Percentiles rank a stretch among this genome's conserved stretches.
These are phyloP conservation scores for Montipora sp. DNA, from an alignment of 64 coral and sea anemone species.

Conservation along the genomic window DNA sequence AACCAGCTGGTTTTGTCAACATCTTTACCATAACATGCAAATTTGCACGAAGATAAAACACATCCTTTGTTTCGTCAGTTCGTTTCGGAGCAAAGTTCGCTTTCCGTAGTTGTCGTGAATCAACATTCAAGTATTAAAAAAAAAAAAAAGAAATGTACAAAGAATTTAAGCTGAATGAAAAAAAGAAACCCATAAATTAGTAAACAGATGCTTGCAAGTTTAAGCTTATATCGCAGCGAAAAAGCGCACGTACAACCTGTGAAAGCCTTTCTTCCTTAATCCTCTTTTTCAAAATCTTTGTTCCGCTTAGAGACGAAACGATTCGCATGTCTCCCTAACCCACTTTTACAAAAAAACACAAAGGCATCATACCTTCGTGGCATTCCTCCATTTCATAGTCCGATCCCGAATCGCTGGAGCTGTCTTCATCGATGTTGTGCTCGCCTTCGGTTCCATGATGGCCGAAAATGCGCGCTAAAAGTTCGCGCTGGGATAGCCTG, in stretches of 20 bases:
- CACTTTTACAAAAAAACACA: neutral
- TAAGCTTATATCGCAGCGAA: neutral
- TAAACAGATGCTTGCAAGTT: neutral
- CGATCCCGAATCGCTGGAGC: conserved; percentile 72
- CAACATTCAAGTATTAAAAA: no score
- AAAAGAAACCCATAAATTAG: neutral
- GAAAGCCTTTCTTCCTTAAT: no score
- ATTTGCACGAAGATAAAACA: neutral
- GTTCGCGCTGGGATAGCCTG: conserved; percentile 68
- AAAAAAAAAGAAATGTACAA: neutral
- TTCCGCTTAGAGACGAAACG: no score
- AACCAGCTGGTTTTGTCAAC: neutral
- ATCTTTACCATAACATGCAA: neutral
- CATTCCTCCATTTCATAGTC: conserved; percentile 69
- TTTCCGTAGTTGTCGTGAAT: neutral
- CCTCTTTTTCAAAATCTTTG: neutral
- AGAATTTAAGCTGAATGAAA: neutral
- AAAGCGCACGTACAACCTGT: neutral
- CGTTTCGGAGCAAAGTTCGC: neutral
- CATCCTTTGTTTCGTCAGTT: neutral
- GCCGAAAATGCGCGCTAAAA: conserved; percentile 74
- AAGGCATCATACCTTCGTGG: conserved; percentile 36
- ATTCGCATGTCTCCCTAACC: no score
- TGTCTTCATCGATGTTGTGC: conserved; percentile 25
- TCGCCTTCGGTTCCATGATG: conserved; percentile 52